Base-by-base conservation (phyloP, 1,140 invertebrate genomes). In the Globodera rostochiensis region DNA sequence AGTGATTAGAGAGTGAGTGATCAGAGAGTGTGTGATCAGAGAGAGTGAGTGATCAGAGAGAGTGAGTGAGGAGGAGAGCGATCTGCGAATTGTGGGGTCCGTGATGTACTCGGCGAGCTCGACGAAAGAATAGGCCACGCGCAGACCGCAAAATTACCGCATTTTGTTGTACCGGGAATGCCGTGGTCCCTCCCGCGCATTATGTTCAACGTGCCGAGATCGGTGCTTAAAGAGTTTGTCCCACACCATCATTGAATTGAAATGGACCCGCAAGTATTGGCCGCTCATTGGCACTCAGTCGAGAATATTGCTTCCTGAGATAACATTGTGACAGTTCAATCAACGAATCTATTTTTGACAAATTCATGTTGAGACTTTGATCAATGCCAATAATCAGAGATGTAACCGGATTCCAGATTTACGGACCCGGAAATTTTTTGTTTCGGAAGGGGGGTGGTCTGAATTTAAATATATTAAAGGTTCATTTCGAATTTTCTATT, bases 131-230 rank as follows among this genome's bases (percentile, higher is more conserved):
- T 86, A 89, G 1, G 93, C 92, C n/a, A 92, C 91, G 11, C 92
- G 90, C 19, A 95, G 87, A 21, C 94, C 93, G 86, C 94, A 95
- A 25, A 94, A 92, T 70, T 92, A 90, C 77, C 95, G 90, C 92
- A 95, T 96, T 79, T 93, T 92, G 79, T 94, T 94, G 88, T 97
- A 98, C 93, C 90, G 1, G 94, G 93, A 36, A 98, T 87, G 0
- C 95, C 96, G 85, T 96, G 94, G 90, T 98, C 96, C 77, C 96
- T 91, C 8, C 95, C 95, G 80, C 95, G 92, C 90, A 95, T 94
- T 49, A 91, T 90, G 71, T 89, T 88, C 45, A 88, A 25, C 0
- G 88, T 81, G 74, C 88, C 87, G 5, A 88, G 80, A 82, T 88
- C 87, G 9, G 88, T 88, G 46, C 86, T 87, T 64, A 80, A 79